Evolutionary conservation across 2,888 invertebrate genomes (phyloP).

Genomic region (Belgica antarctica): DNA sequence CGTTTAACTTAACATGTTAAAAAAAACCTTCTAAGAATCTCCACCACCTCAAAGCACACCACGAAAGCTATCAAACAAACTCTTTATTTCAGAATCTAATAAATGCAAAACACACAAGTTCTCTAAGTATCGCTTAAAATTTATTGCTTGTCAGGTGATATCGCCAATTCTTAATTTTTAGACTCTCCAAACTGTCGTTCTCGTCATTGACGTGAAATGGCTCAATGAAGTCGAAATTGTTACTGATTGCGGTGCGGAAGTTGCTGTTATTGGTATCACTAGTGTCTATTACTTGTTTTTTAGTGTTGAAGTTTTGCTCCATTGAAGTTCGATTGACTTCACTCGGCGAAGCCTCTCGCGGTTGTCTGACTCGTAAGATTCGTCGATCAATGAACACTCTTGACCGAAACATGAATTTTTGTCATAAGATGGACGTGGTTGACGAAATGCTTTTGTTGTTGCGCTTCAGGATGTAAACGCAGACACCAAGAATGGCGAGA

Average conservation of each 20-base stretch:
- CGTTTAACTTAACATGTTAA: background rate
- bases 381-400: constrained; percentile 46
- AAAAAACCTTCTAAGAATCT: background rate
- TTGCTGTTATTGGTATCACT: constrained; percentile 45
- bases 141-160: constrained; percentile 55
- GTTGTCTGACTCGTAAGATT: constrained; percentile 22
- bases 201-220: constrained; percentile 45
- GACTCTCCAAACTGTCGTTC: constrained; percentile 50
- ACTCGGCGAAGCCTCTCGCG: constrained; percentile 28
- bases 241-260: constrained; percentile 45
- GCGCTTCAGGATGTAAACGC: constrained; percentile 52
- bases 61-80: background rate
- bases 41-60: background rate
- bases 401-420: constrained; percentile 53
- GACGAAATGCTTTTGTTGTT: constrained; percentile 48
- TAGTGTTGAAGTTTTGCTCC: background rate
- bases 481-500: constrained; percentile 51
- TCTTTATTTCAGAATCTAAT: background rate
- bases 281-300: constrained; percentile 37
- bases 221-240: constrained; percentile 44
- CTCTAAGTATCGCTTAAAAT: constrained; percentile 47
- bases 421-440: constrained; percentile 49
- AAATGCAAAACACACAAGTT: constrained; percentile 23
- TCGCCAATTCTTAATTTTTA: constrained; percentile 55
- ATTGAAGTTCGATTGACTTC: constrained; percentile 23